phyloP scores from a whole-genome alignment of 1,140 invertebrate genomes.

The Cepaea nemoralis region DNA sequence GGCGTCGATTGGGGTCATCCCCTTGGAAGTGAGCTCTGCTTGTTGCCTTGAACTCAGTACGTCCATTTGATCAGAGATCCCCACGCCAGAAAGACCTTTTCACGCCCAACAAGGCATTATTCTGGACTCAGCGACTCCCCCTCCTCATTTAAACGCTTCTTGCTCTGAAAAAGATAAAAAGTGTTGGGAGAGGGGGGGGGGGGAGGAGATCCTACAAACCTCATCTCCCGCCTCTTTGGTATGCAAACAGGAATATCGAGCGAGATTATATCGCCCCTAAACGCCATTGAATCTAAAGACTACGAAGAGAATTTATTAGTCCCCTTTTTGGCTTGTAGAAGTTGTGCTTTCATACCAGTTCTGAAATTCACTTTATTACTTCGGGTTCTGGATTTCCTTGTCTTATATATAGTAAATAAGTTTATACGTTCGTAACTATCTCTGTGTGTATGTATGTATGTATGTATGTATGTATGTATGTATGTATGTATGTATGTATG shows the following conservation, averaged over 20 bases:
- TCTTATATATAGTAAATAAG: no score
- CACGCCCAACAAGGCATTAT: neutral
- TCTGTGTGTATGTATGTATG: no score
- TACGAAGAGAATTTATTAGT: neutral
- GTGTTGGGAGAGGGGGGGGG: neutral
- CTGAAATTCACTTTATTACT: no score
- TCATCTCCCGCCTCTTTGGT: conserved; percentile 9
- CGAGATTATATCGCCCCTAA: neutral
- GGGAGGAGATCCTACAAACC: neutral
- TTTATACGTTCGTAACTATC: no score
- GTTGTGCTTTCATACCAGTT: no score
- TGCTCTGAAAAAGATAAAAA: neutral
- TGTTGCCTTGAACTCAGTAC: neutral
- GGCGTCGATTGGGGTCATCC: no score
- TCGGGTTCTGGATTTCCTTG: no score
- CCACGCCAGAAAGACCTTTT: neutral
- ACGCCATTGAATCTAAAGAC: conserved; percentile 11
- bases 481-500: no score
- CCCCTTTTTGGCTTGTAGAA: neutral
- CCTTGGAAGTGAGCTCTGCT: neutral
- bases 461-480: no score
- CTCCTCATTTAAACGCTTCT: neutral
- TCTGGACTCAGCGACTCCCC: neutral
- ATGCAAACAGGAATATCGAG: conserved; percentile 13
- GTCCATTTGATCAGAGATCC: neutral